Evolutionary conservation across 2,797 vertebrate genomes (phyloP).

Genomic region (Chrysocyon brachyurus): DNA sequence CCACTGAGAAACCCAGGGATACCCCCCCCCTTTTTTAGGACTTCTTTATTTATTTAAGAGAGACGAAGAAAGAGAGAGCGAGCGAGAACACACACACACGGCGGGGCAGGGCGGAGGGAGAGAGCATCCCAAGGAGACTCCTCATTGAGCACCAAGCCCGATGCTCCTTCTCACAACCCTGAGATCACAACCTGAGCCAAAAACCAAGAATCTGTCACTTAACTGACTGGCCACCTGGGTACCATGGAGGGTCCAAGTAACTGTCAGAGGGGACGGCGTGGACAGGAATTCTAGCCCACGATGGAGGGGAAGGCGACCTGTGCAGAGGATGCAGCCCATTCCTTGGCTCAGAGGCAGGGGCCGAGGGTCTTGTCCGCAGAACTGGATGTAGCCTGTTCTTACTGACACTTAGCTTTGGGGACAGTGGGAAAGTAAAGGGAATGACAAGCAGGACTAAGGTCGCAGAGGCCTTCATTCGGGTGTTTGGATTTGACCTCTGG

Average conservation of each 20-base stretch:
- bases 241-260: not conserved
- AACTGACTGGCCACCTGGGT: not conserved
- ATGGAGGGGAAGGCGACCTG: not conserved
- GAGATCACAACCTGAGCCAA: not conserved
- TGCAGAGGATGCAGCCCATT: accelerated
- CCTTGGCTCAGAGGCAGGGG: not conserved
- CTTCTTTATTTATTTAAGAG: not conserved
- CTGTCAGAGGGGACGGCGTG: not conserved
- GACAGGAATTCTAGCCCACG: not conserved
- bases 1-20: too few relatives aligned
- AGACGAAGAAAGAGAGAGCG: not conserved
- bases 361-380: not conserved
- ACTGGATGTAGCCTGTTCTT: not conserved
- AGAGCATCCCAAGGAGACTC: not conserved
- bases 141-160: not conserved
- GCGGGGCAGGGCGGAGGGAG: not conserved
- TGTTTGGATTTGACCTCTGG: not conserved
- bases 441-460: too few relatives aligned
- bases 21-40: not conserved
- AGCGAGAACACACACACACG: not conserved
- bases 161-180: not conserved
- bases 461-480: not conserved
- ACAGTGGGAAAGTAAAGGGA: not conserved
- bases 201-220: not conserved
- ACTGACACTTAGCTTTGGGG: not conserved